Percentiles rank a stretch among this genome's conserved stretches.
phyloP scores from a whole-genome alignment of 37 sponge, comb jelly and placozoan genomes.

The Hexactinellida sp. region DNA sequence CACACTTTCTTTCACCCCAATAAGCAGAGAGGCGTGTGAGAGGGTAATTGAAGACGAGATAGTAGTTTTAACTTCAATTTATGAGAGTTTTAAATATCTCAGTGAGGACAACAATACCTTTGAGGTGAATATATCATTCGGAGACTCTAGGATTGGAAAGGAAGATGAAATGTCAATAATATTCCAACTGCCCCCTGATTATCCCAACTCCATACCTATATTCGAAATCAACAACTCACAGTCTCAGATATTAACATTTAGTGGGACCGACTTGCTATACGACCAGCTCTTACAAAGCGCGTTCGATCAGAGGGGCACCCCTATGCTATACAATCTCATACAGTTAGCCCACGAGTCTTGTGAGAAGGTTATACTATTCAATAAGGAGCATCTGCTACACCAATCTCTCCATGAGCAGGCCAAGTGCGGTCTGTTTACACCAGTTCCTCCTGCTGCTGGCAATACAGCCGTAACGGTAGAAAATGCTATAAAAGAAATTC shows the following conservation, averaged over 20 bases:
- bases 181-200: conserved; percentile 7
- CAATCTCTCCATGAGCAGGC: neutral
- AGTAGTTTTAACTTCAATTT: neutral
- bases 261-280: neutral
- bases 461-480: neutral
- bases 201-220: neutral
- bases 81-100: neutral
- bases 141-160: neutral
- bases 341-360: neutral
- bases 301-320: neutral
- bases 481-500: neutral
- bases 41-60: neutral
- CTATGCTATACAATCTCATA: neutral
- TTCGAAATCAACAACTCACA: neutral
- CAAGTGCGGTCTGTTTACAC: neutral
- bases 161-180: neutral
- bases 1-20: neutral
- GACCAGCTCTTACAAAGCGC: neutral
- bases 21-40: neutral
- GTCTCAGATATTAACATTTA: neutral
- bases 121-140: neutral
- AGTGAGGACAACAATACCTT: neutral
- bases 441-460: neutral
- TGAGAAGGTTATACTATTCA: neutral
- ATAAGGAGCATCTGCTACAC: neutral